Percentiles rank a stretch among this genome's conserved stretches.
These are phyloP conservation scores for Vanacampus margaritifer DNA, from an alignment of 2,113 vertebrate genomes.

Conservation along the genomic window DNA sequence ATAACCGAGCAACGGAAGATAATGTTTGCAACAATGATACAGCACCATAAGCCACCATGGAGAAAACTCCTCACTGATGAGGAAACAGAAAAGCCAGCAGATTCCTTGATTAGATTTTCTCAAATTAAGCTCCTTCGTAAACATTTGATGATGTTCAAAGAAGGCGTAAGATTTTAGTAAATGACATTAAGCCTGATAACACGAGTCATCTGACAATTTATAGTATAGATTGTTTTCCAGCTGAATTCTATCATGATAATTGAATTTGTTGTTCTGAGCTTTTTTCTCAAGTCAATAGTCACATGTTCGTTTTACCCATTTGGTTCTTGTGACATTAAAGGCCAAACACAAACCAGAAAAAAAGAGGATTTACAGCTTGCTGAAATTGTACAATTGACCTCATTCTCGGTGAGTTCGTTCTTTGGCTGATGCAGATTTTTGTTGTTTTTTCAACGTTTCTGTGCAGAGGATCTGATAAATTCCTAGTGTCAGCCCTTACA, in stretches of 20 bases:
- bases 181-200: conserved; percentile 66
- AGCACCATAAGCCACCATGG: conserved; percentile 14
- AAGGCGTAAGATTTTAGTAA: conserved; percentile 54
- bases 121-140: conserved; percentile 74
- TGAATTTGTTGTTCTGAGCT: conserved; percentile 72
- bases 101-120: conserved; percentile 64
- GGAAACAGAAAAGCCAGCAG: conserved; percentile 31
- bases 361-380: conserved; percentile 49
- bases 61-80: conserved; percentile 22
- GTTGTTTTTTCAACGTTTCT: neutral
- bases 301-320: conserved; percentile 69
- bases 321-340: conserved; percentile 49
- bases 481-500: neutral
- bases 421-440: conserved; percentile 4
- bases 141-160: conserved; percentile 75
- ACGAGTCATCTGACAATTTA: conserved; percentile 78
- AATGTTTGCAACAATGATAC: conserved; percentile 10
- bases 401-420: conserved; percentile 35
- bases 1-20: neutral
- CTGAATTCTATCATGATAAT: conserved; percentile 79
- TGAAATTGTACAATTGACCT: neutral
- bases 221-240: conserved; percentile 81
- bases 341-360: conserved; percentile 45
- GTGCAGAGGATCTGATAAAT: neutral
- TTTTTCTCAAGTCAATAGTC: conserved; percentile 65